These are phyloP conservation scores for Luffia ferchaultella DNA, from an alignment of 2,888 invertebrate species.

Conservation along the genomic window DNA sequence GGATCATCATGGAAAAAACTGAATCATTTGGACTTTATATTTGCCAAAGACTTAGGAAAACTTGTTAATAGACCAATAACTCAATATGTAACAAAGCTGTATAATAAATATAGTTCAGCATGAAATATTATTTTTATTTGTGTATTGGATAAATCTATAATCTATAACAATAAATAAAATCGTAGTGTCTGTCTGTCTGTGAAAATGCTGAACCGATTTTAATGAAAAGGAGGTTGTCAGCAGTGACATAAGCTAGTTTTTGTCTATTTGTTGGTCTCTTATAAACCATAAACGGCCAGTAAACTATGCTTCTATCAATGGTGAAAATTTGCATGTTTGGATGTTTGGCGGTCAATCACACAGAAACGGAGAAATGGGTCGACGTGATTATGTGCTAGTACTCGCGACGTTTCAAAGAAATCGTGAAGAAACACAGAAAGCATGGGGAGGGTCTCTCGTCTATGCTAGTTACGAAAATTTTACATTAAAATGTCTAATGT, in stretches of 20 bases:
- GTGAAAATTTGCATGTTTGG: too few relatives aligned
- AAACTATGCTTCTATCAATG: not conserved
- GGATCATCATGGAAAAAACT: conserved; percentile 48
- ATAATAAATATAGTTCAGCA: conserved; percentile 34
- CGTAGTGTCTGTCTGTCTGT: too few relatives aligned
- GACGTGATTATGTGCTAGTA: too few relatives aligned
- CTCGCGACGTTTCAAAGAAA: too few relatives aligned
- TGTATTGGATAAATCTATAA: not conserved
- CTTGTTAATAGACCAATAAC: conserved; percentile 40
- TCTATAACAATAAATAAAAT: not conserved
- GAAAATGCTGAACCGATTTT: not conserved
- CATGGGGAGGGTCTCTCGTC: too few relatives aligned
- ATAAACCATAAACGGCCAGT: not conserved
- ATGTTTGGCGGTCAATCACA: too few relatives aligned
- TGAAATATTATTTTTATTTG: conserved; percentile 17
- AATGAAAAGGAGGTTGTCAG: not conserved
- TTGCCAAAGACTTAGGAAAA: conserved; percentile 45
- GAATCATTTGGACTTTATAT: conserved; percentile 52
- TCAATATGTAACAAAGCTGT: conserved; percentile 29
- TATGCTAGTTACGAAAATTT: too few relatives aligned
- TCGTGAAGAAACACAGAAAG: too few relatives aligned
- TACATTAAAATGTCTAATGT: too few relatives aligned
- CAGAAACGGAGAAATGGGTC: too few relatives aligned
- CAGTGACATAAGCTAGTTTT: not conserved
- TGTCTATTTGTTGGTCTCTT: not conserved